Base-by-base conservation (phyloP, 2,888 invertebrate species). In the Cybosia mesomella region DNA sequence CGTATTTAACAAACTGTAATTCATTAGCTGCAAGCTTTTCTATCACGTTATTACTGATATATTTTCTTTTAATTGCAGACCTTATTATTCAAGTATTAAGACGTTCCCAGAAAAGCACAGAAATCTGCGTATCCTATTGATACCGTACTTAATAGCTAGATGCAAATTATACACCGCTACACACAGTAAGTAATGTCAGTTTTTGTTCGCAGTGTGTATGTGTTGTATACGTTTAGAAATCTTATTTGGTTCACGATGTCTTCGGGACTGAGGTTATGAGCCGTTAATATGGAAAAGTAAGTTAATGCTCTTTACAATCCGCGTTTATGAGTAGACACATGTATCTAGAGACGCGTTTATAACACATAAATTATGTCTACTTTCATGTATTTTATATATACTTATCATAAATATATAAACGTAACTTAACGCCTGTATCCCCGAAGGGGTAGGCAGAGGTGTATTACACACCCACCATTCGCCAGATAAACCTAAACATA, bases 161-260 rank as follows among this genome's bases (percentile, higher is more conserved):
- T 80, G 76, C 76, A 80, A 81, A 80, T 79, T 73, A 79, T 64
- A 80, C 76, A 71, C 67, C 70, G 69, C 70, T 72, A 70, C 60
- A 71, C 65, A 54, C 55, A 39, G 73, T 81, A 74, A 39, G 73
- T 81, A 74, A 81, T 76, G 70, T 72, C 54, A 69, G 71, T 80
- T 80, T 80, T 81, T 81, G 71, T 79, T 64, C 62, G 39, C 36
- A n/a, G n/a, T 53, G 59, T 49, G 24, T 57, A 54, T 36, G 34
- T 57, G 49, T 54, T 59, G 67, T 69, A n/a, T 73, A 64, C 66
- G 68, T 72, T 73, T 71, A 76, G 76, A 79, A 74, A 81, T 72
- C 69, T 68, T 72, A 79, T 76, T 73, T 80, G 57, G 81, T 72
- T 71, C 76, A 75, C 70, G 61, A 70, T 64, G 81, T 70, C 68